Base-by-base conservation (phyloP, 2,113 vertebrate genomes). In the Macrotus californicus region DNA sequence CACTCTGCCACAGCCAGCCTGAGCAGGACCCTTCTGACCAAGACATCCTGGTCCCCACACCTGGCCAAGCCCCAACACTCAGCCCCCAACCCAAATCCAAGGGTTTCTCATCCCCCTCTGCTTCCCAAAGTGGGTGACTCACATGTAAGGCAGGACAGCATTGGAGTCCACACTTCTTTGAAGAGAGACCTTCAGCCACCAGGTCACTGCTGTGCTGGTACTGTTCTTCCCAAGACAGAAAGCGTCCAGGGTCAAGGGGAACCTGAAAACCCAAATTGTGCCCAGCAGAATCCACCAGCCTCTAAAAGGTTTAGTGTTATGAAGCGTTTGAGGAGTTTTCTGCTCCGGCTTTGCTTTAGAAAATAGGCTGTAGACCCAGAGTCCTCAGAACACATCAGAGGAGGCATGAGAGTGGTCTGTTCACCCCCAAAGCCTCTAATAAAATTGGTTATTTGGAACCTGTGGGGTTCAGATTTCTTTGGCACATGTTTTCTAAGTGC, bases 391-490 rank as follows among this genome's bases (percentile, higher is more conserved):
- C 34, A 36, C 5, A 9, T 26, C 59, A 54, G 93, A 96, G 72
- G 89, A 92, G 48, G 24, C 72, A 22, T 4, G 9, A 52, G 64
- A 82, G 29, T 64, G 59, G 19, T 12, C 87, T 43, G 48, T 16
- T 56, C 9, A 21, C 31, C 36, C 34, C 39, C 48, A 77, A n/a
- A 92, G 41, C 69, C 39, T 79, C 93, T 84, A 97, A 96, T 97
- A 97, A 97, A 97, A 83, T 83, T 41, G 73, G n/a, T 93, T 77
- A 87, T 85, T 80, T 95, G 93, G 59, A 76, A 21, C 61, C 48
- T 39, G 21, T 31, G 24, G 26, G 64, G n/a, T 48, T 86, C 83
- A 76, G 52, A 56, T 69, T 94, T 91, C 36, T 79, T 52, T 67
- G 52, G 83, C 34, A 39, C 19, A 8, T 21, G 46, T 79, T 79